Evolutionary conservation across 2,113 vertebrate species (phyloP), one percentile per base, ranked within the genome.

Genomic region (Clarias batrachus): DNA sequence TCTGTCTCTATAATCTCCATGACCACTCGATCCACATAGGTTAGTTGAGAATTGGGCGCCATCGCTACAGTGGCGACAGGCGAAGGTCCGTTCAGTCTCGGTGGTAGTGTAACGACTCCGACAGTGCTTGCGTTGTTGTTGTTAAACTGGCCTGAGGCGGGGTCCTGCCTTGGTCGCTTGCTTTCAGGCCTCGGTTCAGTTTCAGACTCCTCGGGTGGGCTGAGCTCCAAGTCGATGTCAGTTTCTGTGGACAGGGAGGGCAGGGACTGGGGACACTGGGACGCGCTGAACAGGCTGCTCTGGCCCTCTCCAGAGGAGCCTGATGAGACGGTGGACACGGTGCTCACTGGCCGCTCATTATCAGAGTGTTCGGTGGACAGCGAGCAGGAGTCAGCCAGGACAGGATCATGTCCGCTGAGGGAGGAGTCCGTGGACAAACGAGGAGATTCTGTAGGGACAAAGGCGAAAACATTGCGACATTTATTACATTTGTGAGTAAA

Each of bases 1-100:
- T 99, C 98, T 0, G 98, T 98, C 91, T 99, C 98, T 71, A 98
- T 96, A 0, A 99, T 97, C 93, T 99, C 98, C 94, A 97, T 95
- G 86, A 99, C 97, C 60, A 99, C 98, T 0, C 97, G 96, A 88
- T 97, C 97, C 93, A 98, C 91, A 76, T 99, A 98, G 80, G 95
- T 96, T 88, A 97, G 93, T 88, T 97, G 96, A 4, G 94, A 95
- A 88, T 96, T 95, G 8, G 91, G 92, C 0, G 93, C 92, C 0
- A 96, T 92, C 8, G 94, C 21, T 87, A 92, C 93, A 0, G 93
- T 52, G 4, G 94, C 90, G 0, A 97, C 94, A 0, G 97, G 96
- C 0, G 95, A 95, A 65, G 91, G 48, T 0, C 90, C n/a, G 27
- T 87, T 60, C 77, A 85, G 81, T 52, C 27, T 89, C 87, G 16